Evolutionary conservation across 2,113 vertebrate species (phyloP).

Genomic region (Pipra filicauda): DNA sequence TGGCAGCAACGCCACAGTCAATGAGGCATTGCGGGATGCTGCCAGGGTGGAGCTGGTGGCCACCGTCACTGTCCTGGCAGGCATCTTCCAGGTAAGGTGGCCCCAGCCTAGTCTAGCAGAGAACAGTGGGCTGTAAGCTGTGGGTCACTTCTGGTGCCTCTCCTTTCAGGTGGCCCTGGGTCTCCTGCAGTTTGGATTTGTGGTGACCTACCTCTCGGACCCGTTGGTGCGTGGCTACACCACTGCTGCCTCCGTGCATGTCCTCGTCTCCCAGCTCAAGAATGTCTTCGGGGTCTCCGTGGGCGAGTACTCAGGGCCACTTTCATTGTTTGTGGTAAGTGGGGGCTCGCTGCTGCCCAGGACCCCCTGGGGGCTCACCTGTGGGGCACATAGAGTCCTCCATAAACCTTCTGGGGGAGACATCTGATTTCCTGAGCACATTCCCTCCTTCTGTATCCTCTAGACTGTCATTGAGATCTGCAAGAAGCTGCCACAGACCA

Average conservation of each 20-base stretch:
- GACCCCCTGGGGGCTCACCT: fast-evolving
- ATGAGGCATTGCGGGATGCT: constrained; percentile 50
- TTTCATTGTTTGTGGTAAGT: constrained; percentile 88
- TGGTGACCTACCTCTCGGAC: constrained; percentile 95
- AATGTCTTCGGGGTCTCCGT: constrained; percentile 85
- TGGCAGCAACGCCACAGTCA: constrained; percentile 17
- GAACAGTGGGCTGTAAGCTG: fast-evolving
- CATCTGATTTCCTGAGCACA: background rate
- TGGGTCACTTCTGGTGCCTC: background rate
- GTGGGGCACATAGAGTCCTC: background rate
- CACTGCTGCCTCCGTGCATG: constrained; percentile 87
- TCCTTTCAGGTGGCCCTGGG: constrained; percentile 84
- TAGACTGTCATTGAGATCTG: constrained; percentile 85
- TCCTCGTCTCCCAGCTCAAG: constrained; percentile 92
- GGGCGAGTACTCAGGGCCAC: constrained; percentile 74
- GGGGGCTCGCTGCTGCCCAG: background rate
- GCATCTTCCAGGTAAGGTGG: constrained; percentile 86
- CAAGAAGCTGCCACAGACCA: constrained; percentile 74
- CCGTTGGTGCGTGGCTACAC: constrained; percentile 92
- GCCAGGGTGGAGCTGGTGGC: constrained; percentile 82
- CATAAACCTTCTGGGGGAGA: background rate
- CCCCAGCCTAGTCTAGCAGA: background rate
- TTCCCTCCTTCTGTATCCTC: background rate
- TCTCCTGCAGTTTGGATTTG: constrained; percentile 89
- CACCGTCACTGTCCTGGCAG: constrained; percentile 83